These are phyloP conservation scores for Pantala flavescens DNA, from an alignment of 1,140 invertebrate genomes.

Conservation along the genomic window DNA sequence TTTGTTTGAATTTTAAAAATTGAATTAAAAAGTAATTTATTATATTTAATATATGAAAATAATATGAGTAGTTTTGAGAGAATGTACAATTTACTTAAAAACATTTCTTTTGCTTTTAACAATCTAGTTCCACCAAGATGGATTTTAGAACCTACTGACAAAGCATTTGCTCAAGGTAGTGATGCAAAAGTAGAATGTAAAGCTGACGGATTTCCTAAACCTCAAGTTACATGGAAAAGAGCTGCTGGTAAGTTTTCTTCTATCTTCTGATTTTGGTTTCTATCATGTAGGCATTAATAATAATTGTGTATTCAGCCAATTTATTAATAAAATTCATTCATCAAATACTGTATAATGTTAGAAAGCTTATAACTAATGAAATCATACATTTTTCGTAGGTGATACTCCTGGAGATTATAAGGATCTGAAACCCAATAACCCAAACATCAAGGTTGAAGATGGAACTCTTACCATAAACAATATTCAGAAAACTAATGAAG, in stretches of 20 bases:
- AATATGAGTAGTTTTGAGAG: no score
- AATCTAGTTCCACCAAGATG: constrained; percentile 85
- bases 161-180: constrained; percentile 86
- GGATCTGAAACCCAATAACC: constrained; percentile 78
- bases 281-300: background rate
- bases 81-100: no score
- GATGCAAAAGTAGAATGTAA: constrained; percentile 90
- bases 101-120: constrained; percentile 18
- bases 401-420: constrained; percentile 84
- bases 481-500: constrained; percentile 85
- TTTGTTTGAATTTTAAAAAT: no score
- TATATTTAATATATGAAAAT: no score
- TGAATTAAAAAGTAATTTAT: no score
- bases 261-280: background rate
- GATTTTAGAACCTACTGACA: constrained; percentile 90
- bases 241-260: constrained; percentile 60
- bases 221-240: constrained; percentile 88
- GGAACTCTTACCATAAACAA: constrained; percentile 79
- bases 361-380: no score
- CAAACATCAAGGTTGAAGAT: constrained; percentile 81
- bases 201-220: constrained; percentile 89
- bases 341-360: no score
- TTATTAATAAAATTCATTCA: no score
- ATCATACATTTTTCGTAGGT: constrained; percentile 41
- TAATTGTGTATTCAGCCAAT: background rate